phyloP scores from a whole-genome alignment of 2,888 invertebrate genomes.

The Clunio marinus region DNA sequence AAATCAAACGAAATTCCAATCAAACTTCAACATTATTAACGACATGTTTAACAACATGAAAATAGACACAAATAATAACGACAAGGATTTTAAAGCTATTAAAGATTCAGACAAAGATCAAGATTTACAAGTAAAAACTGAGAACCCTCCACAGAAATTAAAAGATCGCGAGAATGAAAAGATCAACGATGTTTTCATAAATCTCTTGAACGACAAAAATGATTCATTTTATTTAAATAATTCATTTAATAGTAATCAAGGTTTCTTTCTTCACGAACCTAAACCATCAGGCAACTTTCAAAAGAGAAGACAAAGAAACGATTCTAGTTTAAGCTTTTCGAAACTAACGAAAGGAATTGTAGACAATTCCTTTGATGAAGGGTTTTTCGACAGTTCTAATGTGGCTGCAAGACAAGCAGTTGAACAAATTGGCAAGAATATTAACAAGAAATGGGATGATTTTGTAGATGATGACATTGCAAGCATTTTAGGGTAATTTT shows the following conservation, averaged over 20 bases:
- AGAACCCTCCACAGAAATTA: background rate
- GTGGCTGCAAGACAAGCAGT: background rate
- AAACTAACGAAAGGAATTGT: constrained; percentile 41
- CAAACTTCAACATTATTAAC: constrained; percentile 41
- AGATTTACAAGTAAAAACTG: constrained; percentile 8
- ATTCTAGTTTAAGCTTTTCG: constrained; percentile 39
- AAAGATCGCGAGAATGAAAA: constrained; percentile 29
- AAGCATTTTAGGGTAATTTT: constrained; percentile 64
- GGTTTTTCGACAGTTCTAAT: constrained; percentile 32
- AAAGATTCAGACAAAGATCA: constrained; percentile 7
- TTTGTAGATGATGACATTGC: constrained; percentile 62
- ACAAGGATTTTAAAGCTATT: constrained; percentile 35
- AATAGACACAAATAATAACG: constrained; percentile 41
- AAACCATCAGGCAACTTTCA: background rate
- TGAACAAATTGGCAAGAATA: constrained; percentile 34
- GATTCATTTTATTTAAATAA: constrained; percentile 30
- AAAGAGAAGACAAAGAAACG: background rate
- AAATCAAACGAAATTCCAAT: constrained; percentile 22
- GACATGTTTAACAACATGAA: constrained; percentile 39
- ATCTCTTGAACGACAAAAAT: constrained; percentile 35
- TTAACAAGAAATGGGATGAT: constrained; percentile 40
- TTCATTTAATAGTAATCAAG: constrained; percentile 39
- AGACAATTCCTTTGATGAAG: constrained; percentile 36
- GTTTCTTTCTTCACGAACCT: constrained; percentile 42
- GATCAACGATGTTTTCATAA: constrained; percentile 34